Percentiles rank a stretch among this genome's conserved stretches.
These are phyloP conservation scores for Pogonomyrmex barbatus DNA, from an alignment of 1,140 invertebrate species.

Conservation along the genomic window DNA sequence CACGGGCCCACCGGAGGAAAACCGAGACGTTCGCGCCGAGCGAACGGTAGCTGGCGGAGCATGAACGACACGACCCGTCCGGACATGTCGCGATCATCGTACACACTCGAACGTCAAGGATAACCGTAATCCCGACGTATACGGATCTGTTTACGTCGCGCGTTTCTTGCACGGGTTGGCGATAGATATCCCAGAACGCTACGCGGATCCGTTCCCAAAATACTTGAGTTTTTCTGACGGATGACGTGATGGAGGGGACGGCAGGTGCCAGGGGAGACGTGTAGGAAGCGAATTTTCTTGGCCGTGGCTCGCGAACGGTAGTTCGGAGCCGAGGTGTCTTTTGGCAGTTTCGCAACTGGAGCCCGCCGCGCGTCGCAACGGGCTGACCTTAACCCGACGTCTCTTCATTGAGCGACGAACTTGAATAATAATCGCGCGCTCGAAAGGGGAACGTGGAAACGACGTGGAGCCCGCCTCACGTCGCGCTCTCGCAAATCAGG, in stretches of 20 bases:
- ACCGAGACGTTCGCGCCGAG: background rate
- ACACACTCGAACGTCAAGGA: background rate
- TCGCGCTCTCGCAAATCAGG: slow-evolving; percentile 11
- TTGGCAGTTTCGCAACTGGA: slow-evolving; percentile 27
- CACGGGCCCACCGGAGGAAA: background rate
- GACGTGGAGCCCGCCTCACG: background rate
- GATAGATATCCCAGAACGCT: slow-evolving; percentile 36
- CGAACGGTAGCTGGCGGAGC: background rate
- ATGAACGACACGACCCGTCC: background rate
- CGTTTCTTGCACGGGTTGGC: slow-evolving; percentile 5
- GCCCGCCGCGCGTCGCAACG: slow-evolving; percentile 27
- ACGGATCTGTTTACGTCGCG: slow-evolving; percentile 30
- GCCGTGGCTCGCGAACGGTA: background rate
- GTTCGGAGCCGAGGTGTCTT: background rate
- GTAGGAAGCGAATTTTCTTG: slow-evolving; percentile 50
- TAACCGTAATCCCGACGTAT: background rate
- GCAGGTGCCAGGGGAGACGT: slow-evolving; percentile 22
- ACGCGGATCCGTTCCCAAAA: slow-evolving; percentile 49
- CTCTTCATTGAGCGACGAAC: slow-evolving; percentile 65
- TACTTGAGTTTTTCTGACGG: slow-evolving; percentile 43
- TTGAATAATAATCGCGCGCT: slow-evolving; percentile 41
- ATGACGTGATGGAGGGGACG: background rate
- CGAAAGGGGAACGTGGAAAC: background rate
- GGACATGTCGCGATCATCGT: background rate
- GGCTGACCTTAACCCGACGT: slow-evolving; percentile 72